Evolutionary conservation across 2,113 vertebrate species (phyloP).

Genomic region (Anseranas semipalmata): DNA sequence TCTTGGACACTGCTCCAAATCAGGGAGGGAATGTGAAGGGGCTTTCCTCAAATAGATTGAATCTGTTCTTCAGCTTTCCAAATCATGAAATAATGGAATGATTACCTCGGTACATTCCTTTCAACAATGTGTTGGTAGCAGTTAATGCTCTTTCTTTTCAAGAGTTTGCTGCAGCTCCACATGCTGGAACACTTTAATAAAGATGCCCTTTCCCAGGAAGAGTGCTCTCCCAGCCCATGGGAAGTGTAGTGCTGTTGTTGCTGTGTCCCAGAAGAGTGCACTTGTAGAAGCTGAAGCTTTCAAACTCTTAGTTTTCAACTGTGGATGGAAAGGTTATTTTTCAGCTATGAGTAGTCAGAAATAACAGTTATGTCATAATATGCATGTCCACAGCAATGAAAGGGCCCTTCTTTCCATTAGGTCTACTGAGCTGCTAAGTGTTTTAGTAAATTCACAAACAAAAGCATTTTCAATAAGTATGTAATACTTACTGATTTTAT

Average conservation of each 20-base stretch:
- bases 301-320: neutral
- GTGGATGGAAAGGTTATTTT: neutral
- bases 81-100: neutral
- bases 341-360: neutral
- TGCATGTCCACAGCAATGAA: neutral
- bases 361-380: neutral
- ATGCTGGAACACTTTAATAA: constrained; percentile 9
- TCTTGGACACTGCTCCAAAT: neutral
- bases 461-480: neutral
- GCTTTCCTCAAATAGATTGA: neutral
- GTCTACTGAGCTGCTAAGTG: neutral
- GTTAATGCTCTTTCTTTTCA: constrained; percentile 39
- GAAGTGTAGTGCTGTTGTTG: neutral
- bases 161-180: constrained; percentile 20
- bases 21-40: neutral
- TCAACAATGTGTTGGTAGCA: constrained; percentile 40
- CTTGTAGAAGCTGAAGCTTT: constrained; percentile 25
- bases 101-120: neutral
- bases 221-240: neutral
- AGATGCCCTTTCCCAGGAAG: constrained; percentile 58
- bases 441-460: neutral
- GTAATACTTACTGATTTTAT: neutral
- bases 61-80: constrained; percentile 1
- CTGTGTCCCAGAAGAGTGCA: neutral
- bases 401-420: neutral